Evolutionary conservation across 2,888 invertebrate genomes (phyloP), one percentile per base, ranked within the genome.

Genomic region (Synanthedon formicaeformis): DNA sequence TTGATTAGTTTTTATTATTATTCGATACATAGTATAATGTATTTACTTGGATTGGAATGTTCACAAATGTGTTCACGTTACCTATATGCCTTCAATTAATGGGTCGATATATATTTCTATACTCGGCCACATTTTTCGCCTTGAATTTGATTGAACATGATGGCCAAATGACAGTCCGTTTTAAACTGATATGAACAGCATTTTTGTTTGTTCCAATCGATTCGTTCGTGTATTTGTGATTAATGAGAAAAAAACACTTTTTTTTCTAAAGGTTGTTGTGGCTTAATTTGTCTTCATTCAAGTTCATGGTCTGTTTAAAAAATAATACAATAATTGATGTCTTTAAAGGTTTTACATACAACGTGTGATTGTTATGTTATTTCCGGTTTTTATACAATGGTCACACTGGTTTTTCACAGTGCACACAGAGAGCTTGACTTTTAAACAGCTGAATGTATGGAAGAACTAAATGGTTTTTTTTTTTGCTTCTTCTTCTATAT

Each of bases 291-390:
- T 34, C 34, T 34, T 34, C 34, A 34, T 34, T 18, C 23, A 56
- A 58, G 41, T 52, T 54, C 54, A 75, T 56, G 60, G 66, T 72
- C 68, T 59, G 58, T 67, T 69, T 67, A 67, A 69, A 52, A 23
- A 50, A 51, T 62, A 56, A 62, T 58, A 66, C 34, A 34, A 34
- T 10, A 71, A 71, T 72, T 74, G 71, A 63, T 75, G 76, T 80
- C 70, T 75, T 81, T 82, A 71, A 79, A 77, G 74, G 77, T 81
- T 73, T 67, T 71, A 75, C 75, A 67, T 71, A 75, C 75, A 77
- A 72, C 73, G 83, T 84, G 83, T 84, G 84, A 78, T 75, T 77
- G 80, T 81, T 80, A 81, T 79, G 71, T 78, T 79, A 75, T 65
- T 64, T 76, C 77, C 77, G 75, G 71, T 64, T 65, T 16, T 63